Percentiles rank a stretch among this genome's conserved stretches.
Conservation (phyloP, 2,888 invertebrate genomes). For the Hoplodrina ambigua region DNA sequence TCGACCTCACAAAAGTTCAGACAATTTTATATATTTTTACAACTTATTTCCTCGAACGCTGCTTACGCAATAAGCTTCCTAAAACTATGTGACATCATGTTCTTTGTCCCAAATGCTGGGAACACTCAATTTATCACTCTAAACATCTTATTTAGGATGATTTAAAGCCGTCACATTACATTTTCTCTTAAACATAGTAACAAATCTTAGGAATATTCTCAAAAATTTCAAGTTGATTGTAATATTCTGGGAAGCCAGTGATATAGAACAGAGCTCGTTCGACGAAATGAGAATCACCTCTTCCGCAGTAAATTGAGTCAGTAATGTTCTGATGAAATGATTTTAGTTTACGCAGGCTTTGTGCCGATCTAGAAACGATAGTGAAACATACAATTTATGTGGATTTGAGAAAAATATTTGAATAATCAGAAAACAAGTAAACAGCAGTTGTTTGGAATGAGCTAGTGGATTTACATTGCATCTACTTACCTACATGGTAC, state of each 20-base stretch:
- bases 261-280: constrained; percentile 59
- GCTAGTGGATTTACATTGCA: neutral
- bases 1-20: constrained; percentile 32
- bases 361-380: constrained; percentile 17
- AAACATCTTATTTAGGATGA: constrained; percentile 65
- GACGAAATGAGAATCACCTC: constrained; percentile 55
- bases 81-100: constrained; percentile 53
- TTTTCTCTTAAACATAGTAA: constrained; percentile 59
- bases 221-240: constrained; percentile 46
- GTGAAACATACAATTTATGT: constrained; percentile 10
- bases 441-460: neutral
- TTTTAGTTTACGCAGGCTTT: constrained; percentile 7
- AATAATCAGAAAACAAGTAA: neutral
- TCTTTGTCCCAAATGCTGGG: constrained; percentile 60
- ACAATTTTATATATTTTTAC: constrained; percentile 41
- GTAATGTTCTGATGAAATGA: constrained; percentile 54
- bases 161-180: constrained; percentile 59
- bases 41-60: constrained; percentile 55
- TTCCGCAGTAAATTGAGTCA: constrained; percentile 42
- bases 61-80: constrained; percentile 59
- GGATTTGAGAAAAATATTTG: neutral
- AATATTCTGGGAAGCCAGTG: constrained; percentile 62
- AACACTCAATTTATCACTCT: constrained; percentile 63
- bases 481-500: neutral
- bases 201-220: constrained; percentile 51